Evolutionary conservation across 2,888 invertebrate genomes (phyloP), one percentile per base, ranked within the genome.

Genomic region (Neelides folsomi): DNA sequence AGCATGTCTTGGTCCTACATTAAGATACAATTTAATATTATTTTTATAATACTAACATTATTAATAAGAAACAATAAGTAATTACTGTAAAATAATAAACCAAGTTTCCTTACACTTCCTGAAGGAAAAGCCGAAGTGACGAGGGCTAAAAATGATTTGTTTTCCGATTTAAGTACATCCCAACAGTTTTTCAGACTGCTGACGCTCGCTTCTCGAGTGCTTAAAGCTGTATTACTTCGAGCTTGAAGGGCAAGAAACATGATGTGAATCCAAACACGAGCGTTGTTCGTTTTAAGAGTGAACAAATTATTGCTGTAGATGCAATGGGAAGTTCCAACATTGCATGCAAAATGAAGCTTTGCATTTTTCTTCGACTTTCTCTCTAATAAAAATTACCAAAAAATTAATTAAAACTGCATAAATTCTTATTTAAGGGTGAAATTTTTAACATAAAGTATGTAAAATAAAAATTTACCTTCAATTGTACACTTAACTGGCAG

Each of bases 181-280:
- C 93, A 94, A 72, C 90, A 90, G 69, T 87, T 83, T 71, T 88
- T 88, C 55, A 88, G 74, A 68, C 82, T 83, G 66, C 84, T 83
- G 1, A 88, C 86, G 60, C 83, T 82, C 34, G 83, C 78, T 70
- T 87, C 86, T 27, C 87, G 71, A 20, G 84, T 84, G 66, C 86
- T 86, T 19, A 88, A 72, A 16, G 87, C 87, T 56, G 81, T 80
- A 47, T 78, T 76, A 60, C 83, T 82, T 54, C 85, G 76, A 8
- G 86, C 86, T 77, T 77, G 90, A 58, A 92, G 78, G 57, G 90
- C 87, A 48, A 94, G 78, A 72, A 94, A 93, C 90, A 94, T 93
- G 47, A 94, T 77, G 73, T 94, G 93, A 60, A 94, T 86, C 94
- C 93, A 93, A 41, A 86, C 82, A 62, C 87, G 78, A 1, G 92